Evolutionary conservation across 1,140 invertebrate genomes (phyloP).

Genomic region (Nephila pilipes): DNA sequence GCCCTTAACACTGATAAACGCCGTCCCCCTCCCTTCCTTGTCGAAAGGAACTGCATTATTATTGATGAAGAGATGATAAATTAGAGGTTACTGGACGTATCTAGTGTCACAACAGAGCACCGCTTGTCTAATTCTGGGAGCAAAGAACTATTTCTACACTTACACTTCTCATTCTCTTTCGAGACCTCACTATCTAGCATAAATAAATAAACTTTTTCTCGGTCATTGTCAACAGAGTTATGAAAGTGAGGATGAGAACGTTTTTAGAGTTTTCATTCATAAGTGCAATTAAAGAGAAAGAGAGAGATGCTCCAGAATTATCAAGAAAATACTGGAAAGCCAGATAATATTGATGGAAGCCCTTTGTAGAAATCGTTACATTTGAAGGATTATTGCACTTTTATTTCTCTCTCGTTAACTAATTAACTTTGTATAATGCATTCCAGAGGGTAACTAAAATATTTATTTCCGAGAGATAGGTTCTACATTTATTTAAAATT

Average conservation of each 20-base stretch:
- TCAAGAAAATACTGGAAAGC: too few relatives aligned
- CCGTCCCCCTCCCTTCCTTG: not conserved
- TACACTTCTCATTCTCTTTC: constrained; percentile 14
- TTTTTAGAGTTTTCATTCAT: not conserved
- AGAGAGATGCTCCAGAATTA: too few relatives aligned
- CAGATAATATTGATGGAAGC: too few relatives aligned
- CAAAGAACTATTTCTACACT: constrained; percentile 60
- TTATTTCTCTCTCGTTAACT: too few relatives aligned
- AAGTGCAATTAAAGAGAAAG: too few relatives aligned
- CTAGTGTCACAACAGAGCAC: constrained; percentile 6
- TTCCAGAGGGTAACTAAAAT: too few relatives aligned
- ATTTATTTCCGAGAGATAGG: too few relatives aligned
- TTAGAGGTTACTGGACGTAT: constrained; percentile 41
- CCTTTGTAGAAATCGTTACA: too few relatives aligned
- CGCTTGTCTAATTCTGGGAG: constrained; percentile 37
- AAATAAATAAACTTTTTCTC: constrained; percentile 47
- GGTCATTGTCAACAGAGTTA: constrained; percentile 48
- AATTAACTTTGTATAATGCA: too few relatives aligned
- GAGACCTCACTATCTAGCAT: not conserved
- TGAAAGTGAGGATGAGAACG: not conserved
- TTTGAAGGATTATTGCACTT: too few relatives aligned
- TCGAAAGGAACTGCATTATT: not conserved
- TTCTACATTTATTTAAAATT: too few relatives aligned
- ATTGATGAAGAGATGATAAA: constrained; percentile 29
- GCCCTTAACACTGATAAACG: not conserved